Conservation (phyloP, 2,113 vertebrate species). For the Solea senegalensis region DNA sequence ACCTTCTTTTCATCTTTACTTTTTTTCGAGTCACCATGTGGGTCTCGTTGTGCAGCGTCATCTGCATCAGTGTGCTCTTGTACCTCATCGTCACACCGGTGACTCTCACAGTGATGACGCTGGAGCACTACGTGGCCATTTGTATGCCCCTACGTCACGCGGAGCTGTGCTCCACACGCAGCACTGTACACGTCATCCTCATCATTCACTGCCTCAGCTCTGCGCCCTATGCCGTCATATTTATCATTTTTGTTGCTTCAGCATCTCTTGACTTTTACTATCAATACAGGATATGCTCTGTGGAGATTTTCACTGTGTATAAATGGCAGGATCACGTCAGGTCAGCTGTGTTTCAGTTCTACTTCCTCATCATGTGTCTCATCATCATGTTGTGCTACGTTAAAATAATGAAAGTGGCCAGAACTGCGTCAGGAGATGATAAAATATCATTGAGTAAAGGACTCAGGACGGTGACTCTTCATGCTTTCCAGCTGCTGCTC, state of each 20-base stretch:
- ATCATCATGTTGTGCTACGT: neutral
- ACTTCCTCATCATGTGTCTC: neutral
- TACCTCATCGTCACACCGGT: slow-evolving; percentile 24
- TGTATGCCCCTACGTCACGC: slow-evolving; percentile 62
- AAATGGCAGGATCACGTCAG: neutral
- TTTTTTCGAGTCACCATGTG: slow-evolving; percentile 10
- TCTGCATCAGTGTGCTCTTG: neutral
- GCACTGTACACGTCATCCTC: slow-evolving; percentile 29
- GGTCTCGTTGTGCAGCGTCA: slow-evolving; percentile 41
- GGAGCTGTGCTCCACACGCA: slow-evolving; percentile 49
- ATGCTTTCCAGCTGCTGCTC: slow-evolving; percentile 58
- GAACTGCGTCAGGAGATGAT: slow-evolving; percentile 13
- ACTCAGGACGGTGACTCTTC: slow-evolving; percentile 56
- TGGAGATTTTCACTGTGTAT: neutral
- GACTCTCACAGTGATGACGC: slow-evolving; percentile 65
- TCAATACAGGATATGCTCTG: neutral
- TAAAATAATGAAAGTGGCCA: slow-evolving; percentile 4
- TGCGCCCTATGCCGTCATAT: slow-evolving; percentile 3
- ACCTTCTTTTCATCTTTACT: neutral
- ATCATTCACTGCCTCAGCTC: slow-evolving; percentile 46
- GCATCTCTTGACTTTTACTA: neutral
- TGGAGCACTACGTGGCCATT: slow-evolving; percentile 70
- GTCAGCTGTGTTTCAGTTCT: neutral
- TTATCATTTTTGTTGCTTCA: neutral
- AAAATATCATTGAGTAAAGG: slow-evolving; percentile 46